Base-by-base conservation (phyloP, 2,888 invertebrate genomes). In the Ditylenchus weischeri region DNA sequence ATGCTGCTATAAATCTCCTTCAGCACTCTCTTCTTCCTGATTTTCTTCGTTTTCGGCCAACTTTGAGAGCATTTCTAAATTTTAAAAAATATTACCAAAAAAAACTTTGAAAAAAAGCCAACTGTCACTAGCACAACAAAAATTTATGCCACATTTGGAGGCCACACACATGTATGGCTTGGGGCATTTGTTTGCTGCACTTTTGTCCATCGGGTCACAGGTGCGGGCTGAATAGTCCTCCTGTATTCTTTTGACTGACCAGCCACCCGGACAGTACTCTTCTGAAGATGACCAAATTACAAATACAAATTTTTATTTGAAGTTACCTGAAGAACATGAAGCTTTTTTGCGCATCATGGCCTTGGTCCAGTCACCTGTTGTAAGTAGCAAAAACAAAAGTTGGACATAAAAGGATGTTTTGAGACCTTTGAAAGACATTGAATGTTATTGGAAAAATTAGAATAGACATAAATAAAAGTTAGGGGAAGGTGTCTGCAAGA, bases 121-220 rank as follows among this genome's bases (percentile, higher is more conserved):
- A 78, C 79, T 76, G 63, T 74, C 64, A 68, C 75, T 76, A 19
- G 73, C 76, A 69, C 79, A 79, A 62, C 79, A 79, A 57, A 79
- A 79, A 57, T 72, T 73, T 62, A 79, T 74, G 19, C 76, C 79
- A 70, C 79, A 79, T 49, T 76, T 76, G 2, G 79, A 75, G 51
- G 75, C 76, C 21, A 79, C 77, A 69, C 79, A 79, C 36, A 70
- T 72, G 66, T 77, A 74, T 23, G 79, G 79, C 57, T 78, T 79
- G 19, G 72, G 72, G 51, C 79, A 79, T 70, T 78, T 78, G 19
- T 57, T 38, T 43, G 43, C 43, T 43, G 43, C 43, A 35, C 49
- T 57, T 23, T 50, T 65, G 29, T 66, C 72, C 69, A 75, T 72
- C 11, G 78, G 76, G 57, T 78, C 73, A 66, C 79, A 79, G 18